phyloP scores from a whole-genome alignment of 2,888 invertebrate species.

The Orthosia gothica region DNA sequence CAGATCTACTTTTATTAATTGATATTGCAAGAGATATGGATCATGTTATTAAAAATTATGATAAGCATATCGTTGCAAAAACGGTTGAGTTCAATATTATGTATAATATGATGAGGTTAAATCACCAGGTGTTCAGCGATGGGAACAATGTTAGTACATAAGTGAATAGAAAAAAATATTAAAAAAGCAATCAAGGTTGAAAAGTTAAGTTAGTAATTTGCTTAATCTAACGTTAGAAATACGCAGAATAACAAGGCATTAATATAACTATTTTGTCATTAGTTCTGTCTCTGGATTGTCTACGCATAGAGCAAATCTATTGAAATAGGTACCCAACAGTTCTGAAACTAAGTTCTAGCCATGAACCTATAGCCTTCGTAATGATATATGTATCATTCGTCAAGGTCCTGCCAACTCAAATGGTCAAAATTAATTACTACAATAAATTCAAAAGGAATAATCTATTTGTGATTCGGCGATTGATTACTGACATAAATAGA shows the following conservation, averaged over 20 bases:
- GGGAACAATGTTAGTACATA: constrained; percentile 2
- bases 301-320: no score
- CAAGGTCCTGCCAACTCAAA: constrained; percentile 43
- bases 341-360: background rate
- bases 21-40: constrained; percentile 47
- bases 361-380: constrained; percentile 11
- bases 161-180: background rate
- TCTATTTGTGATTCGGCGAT: constrained; percentile 64
- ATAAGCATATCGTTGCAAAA: constrained; percentile 32
- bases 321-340: background rate
- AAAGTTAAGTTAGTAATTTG: background rate
- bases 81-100: background rate
- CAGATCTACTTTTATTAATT: constrained; percentile 51
- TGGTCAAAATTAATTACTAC: constrained; percentile 58
- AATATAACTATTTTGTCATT: background rate
- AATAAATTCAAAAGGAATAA: constrained; percentile 49
- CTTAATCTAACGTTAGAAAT: background rate
- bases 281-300: background rate
- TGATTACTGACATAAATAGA: constrained; percentile 70
- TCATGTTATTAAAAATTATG: constrained; percentile 58
- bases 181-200: background rate
- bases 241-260: background rate
- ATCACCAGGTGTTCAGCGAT: constrained; percentile 21
- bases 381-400: constrained; percentile 28
- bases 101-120: constrained; percentile 1